These are phyloP conservation scores for Ctenochaetus hawaiiensis DNA, from an alignment of 2,797 vertebrate species.

Conservation along the genomic window DNA sequence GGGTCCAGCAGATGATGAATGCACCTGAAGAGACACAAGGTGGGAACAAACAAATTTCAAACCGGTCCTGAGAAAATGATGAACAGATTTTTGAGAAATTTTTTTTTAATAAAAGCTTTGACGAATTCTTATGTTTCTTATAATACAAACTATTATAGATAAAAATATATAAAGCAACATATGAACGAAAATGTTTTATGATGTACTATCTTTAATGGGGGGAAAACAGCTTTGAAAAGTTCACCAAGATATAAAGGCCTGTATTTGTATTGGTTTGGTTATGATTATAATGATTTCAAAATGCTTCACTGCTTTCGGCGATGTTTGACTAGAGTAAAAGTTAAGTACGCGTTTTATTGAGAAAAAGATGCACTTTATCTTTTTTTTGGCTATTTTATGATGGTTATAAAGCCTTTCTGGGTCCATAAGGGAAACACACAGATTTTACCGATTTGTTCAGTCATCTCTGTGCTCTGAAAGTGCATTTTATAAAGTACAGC, in stretches of 20 bases:
- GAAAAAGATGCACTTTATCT: background rate
- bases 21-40: conserved; percentile 86
- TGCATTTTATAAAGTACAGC: background rate
- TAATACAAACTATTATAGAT: no score
- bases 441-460: background rate
- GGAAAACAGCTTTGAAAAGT: background rate
- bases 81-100: background rate
- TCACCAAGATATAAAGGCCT: background rate
- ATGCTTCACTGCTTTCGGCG: no score
- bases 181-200: background rate
- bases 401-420: background rate
- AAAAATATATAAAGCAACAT: no score
- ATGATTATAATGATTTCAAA: no score
- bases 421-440: background rate
- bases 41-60: background rate
- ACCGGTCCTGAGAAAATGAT: background rate
- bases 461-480: background rate
- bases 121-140: no score
- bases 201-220: background rate
- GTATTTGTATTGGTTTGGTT: no score
- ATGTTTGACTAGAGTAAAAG: no score
- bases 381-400: background rate
- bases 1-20: conserved; percentile 99
- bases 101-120: no score
- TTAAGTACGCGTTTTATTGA: background rate